These are phyloP conservation scores for Apantesis nais DNA, from an alignment of 2,888 invertebrate species.

Conservation along the genomic window DNA sequence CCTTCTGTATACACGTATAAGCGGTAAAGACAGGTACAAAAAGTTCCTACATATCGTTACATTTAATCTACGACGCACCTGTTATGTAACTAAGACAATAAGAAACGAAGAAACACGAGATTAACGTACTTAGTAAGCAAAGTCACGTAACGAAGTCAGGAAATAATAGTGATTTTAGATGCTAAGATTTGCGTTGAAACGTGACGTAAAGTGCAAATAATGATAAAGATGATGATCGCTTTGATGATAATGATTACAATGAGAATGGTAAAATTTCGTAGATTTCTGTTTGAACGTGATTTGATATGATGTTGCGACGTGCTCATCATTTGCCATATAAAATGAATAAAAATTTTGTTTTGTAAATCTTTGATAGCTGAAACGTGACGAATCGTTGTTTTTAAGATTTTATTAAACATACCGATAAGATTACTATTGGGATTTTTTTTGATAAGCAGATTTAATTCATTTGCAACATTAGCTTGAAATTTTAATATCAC, in stretches of 20 bases:
- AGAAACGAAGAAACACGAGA: constrained; percentile 35
- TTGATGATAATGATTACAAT: constrained; percentile 46
- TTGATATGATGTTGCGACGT: constrained; percentile 39
- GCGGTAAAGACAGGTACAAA: constrained; percentile 50
- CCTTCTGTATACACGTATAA: constrained; percentile 43
- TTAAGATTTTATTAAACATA: constrained; percentile 37
- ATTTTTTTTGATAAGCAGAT: constrained; percentile 25
- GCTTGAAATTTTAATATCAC: constrained; percentile 18
- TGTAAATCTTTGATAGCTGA: constrained; percentile 30
- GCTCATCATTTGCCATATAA: constrained; percentile 39
- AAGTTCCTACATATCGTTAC: constrained; percentile 42
- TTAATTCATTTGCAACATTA: constrained; percentile 15
- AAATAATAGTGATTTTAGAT: constrained; percentile 50
- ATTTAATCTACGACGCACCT: constrained; percentile 53
- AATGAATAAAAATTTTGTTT: constrained; percentile 30
- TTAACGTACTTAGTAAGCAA: constrained; percentile 45
- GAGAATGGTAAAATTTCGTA: constrained; percentile 47
- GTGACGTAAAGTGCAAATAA: constrained; percentile 56
- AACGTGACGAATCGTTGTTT: constrained; percentile 42
- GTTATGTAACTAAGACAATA: constrained; percentile 51
- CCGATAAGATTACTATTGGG: constrained; percentile 35
- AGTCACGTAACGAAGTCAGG: constrained; percentile 49
- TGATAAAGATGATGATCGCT: constrained; percentile 50
- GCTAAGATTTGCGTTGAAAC: constrained; percentile 52
- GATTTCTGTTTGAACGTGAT: constrained; percentile 48